phyloP scores from a whole-genome alignment of 1,140 invertebrate species.

The Scaptomyza montana region DNA sequence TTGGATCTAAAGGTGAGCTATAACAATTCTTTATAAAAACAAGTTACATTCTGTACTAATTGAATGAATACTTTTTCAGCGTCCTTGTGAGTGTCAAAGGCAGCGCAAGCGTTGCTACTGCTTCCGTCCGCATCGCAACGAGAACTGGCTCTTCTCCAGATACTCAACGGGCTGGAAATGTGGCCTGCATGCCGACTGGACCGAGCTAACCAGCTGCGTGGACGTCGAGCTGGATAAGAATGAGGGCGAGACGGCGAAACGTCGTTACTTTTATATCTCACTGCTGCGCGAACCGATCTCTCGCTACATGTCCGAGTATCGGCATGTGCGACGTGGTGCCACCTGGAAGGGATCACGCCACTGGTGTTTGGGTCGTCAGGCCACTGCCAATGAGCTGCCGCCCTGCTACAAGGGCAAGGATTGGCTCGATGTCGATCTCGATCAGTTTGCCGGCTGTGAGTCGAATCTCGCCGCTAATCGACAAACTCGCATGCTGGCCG shows the following conservation, averaged over 20 bases:
- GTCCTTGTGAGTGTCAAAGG: constrained; percentile 94
- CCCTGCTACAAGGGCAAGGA: constrained; percentile 90
- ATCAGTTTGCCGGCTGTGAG: constrained; percentile 94
- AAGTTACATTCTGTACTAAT: too few relatives aligned
- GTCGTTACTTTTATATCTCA: constrained; percentile 98
- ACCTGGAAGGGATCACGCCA: constrained; percentile 97
- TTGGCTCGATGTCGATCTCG: constrained; percentile 88
- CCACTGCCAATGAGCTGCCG: constrained; percentile 90
- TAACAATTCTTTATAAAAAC: neutral
- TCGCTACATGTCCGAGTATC: constrained; percentile 96
- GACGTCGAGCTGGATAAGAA: constrained; percentile 93
- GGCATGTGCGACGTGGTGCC: constrained; percentile 97
- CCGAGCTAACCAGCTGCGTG: constrained; percentile 96
- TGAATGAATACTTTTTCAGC: constrained; percentile 83
- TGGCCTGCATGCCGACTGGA: constrained; percentile 99
- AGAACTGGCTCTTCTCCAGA: constrained; percentile 98
- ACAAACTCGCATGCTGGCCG: constrained; percentile 98
- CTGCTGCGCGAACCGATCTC: constrained; percentile 95
- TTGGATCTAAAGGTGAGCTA: constrained; percentile 89
- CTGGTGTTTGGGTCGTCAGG: constrained; percentile 93
- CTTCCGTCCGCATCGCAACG: constrained; percentile 94
- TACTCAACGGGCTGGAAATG: constrained; percentile 99
- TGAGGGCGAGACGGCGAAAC: constrained; percentile 90
- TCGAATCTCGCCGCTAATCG: constrained; percentile 97
- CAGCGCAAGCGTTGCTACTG: constrained; percentile 95